phyloP scores from a whole-genome alignment of 2,888 invertebrate species.

The Ophion ventricosus region DNA sequence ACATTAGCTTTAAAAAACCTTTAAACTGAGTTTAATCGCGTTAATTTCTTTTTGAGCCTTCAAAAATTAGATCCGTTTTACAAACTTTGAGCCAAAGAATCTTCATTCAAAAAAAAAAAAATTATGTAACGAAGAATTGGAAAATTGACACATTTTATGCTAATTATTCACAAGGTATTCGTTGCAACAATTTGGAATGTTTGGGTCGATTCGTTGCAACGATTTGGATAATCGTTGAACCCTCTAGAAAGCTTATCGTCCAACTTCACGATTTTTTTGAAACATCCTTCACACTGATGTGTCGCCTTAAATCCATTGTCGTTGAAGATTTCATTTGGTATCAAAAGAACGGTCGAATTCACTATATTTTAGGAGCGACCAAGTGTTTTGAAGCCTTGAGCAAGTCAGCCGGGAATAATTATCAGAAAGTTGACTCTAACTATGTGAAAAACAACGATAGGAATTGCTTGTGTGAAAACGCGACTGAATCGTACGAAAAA shows the following conservation, averaged over 20 bases:
- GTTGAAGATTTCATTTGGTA: not conserved
- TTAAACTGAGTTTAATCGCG: not conserved
- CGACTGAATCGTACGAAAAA: not conserved
- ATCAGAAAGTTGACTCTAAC: not conserved
- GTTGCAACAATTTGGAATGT: not conserved
- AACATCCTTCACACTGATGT: not conserved
- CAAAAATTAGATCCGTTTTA: not conserved
- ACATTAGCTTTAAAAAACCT: not conserved
- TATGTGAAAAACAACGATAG: not conserved
- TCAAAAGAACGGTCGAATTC: not conserved
- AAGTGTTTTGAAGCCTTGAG: not conserved
- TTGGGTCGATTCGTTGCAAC: not conserved
- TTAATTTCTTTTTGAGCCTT: not conserved
- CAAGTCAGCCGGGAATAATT: not conserved
- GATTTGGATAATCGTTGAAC: not conserved
- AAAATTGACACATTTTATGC: not conserved
- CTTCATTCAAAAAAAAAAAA: not conserved
- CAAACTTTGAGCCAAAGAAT: not conserved
- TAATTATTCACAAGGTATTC: not conserved
- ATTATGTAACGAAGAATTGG: not conserved
- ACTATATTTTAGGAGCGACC: not conserved
- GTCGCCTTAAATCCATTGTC: not conserved
- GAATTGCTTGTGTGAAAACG: not conserved
- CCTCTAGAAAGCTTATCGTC: not conserved
- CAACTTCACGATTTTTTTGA: not conserved